Percentiles rank a stretch among this genome's conserved stretches.
Conservation (phyloP, 2,888 invertebrate genomes). For the Acronicta alni region DNA sequence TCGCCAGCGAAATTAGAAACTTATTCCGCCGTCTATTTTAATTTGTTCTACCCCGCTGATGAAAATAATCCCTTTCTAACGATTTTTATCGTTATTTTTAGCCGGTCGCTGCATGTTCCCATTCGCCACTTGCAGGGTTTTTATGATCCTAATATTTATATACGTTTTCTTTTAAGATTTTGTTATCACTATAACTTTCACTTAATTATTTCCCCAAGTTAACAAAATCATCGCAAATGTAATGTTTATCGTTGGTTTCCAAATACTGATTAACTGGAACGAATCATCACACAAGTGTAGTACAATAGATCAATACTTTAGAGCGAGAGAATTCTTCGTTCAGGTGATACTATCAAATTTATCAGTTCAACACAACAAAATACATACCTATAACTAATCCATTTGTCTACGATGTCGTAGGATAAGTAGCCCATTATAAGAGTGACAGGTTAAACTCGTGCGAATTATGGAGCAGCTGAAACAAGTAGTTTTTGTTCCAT, state of each 20-base stretch:
- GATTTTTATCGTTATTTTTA: slow-evolving; percentile 80
- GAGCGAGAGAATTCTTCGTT: background rate
- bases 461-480: slow-evolving; percentile 9
- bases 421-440: background rate
- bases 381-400: background rate
- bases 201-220: background rate
- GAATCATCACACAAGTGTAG: too few species aligned
- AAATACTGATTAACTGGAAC: too few species aligned
- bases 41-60: slow-evolving; percentile 67
- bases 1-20: slow-evolving; percentile 46
- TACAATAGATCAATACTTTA: too few species aligned
- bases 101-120: slow-evolving; percentile 49
- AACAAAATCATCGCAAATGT: background rate
- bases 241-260: too few species aligned
- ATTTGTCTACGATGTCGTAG: background rate
- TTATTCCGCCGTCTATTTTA: slow-evolving; percentile 64
- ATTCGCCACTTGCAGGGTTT: slow-evolving; percentile 38
- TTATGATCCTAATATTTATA: slow-evolving; percentile 16
- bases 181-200: background rate
- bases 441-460: slow-evolving; percentile 11
- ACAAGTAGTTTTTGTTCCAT: slow-evolving; percentile 20
- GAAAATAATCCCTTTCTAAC: slow-evolving; percentile 75
- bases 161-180: background rate
- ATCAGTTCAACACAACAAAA: too few species aligned
- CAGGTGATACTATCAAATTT: too few species aligned